phyloP scores from a whole-genome alignment of 2,888 invertebrate species.

The Eupithecia insigniata region DNA sequence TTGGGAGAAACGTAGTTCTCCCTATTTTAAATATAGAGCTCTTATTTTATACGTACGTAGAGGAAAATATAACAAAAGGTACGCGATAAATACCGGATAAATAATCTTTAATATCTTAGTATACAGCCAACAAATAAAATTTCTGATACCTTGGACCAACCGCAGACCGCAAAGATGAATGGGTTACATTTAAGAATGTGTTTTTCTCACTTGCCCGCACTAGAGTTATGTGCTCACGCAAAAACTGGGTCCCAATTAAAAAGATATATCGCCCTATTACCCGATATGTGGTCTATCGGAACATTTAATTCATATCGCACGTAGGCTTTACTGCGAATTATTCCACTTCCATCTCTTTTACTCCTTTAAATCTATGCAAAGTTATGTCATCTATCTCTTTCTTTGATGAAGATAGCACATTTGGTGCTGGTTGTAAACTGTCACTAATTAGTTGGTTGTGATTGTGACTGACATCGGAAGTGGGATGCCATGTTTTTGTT shows the following conservation, averaged over 20 bases:
- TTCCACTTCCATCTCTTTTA: conserved; percentile 46
- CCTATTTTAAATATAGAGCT: neutral
- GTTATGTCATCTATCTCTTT: conserved; percentile 34
- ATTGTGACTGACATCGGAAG: neutral
- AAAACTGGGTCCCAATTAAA: conserved; percentile 78
- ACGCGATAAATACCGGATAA: too few species aligned
- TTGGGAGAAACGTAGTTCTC: too few species aligned
- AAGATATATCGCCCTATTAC: conserved; percentile 74
- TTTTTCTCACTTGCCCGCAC: conserved; percentile 73
- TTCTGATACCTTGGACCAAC: conserved; percentile 7
- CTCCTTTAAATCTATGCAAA: neutral
- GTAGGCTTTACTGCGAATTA: conserved; percentile 58
- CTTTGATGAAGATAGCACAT: neutral
- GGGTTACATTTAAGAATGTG: conserved; percentile 70
- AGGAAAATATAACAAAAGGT: too few species aligned
- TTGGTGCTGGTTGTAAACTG: conserved; percentile 23
- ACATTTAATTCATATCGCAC: conserved; percentile 80
- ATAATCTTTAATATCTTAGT: too few species aligned
- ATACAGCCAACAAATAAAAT: neutral
- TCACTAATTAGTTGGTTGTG: conserved; percentile 30
- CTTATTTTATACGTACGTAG: too few species aligned
- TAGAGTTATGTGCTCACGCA: conserved; percentile 63
- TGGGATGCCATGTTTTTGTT: neutral
- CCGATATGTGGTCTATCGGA: conserved; percentile 62
- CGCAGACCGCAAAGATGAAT: conserved; percentile 62